Conservation (phyloP, 2,797 vertebrate species). For the Tenualosa ilisha region DNA sequence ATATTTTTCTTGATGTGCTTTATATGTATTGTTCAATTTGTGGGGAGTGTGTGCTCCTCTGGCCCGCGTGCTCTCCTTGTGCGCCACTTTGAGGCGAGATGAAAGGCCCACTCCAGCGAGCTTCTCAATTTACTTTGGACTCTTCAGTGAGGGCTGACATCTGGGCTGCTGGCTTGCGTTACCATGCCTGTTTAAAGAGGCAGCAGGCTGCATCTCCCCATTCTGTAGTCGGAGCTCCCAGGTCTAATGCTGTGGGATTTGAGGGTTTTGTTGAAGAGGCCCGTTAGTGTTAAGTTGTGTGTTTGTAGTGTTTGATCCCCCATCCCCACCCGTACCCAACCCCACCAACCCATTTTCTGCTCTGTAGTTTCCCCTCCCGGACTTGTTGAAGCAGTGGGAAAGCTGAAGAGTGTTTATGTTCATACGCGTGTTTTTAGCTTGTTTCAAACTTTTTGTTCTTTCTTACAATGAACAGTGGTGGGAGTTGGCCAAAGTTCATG, state of each 20-base stretch:
- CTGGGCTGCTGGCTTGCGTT: background rate
- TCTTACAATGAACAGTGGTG: background rate
- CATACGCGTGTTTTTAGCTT: background rate
- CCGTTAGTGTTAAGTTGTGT: background rate
- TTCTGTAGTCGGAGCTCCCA: background rate
- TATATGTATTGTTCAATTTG: background rate
- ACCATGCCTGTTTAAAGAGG: background rate
- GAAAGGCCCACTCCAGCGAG: constrained; percentile 20
- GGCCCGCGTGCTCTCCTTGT: background rate
- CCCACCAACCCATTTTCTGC: background rate
- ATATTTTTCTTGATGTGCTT: background rate
- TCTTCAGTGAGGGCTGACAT: background rate
- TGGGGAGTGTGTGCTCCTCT: background rate
- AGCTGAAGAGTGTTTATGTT: background rate
- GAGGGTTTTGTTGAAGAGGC: constrained; percentile 18
- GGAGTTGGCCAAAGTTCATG: background rate
- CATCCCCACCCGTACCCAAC: background rate
- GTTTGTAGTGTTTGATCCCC: constrained; percentile 10
- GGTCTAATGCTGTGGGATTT: background rate
- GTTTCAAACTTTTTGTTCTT: background rate
- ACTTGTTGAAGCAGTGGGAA: background rate
- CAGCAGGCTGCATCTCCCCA: background rate
- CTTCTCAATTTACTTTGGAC: constrained; percentile 10
- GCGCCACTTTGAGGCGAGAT: background rate
- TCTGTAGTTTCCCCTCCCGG: background rate